These are phyloP conservation scores for Menura novaehollandiae DNA, from an alignment of 2,113 vertebrate species.

Conservation along the genomic window DNA sequence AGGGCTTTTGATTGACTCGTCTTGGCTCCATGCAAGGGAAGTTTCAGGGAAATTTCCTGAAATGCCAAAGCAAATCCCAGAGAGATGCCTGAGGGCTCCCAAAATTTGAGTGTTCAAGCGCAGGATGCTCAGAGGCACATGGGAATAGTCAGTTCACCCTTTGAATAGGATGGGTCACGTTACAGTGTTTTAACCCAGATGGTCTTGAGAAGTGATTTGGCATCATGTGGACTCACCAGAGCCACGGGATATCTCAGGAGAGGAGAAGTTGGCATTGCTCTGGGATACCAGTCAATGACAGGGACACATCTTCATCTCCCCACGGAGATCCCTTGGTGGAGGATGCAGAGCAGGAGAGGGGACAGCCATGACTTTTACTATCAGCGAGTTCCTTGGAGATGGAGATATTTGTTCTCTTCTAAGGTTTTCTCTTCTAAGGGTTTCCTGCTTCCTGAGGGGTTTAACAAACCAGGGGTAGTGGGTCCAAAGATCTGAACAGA, in stretches of 20 bases:
- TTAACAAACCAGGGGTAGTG: neutral
- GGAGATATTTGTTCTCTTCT: neutral
- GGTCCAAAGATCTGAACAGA: neutral
- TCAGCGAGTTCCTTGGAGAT: neutral
- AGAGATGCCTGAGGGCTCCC: neutral
- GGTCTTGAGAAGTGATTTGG: neutral
- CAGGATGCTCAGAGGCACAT: neutral
- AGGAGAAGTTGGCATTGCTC: neutral
- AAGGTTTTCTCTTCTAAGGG: neutral
- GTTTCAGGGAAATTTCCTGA: neutral
- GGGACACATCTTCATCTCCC: neutral
- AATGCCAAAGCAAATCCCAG: neutral
- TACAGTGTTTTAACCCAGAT: neutral
- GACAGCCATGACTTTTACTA: neutral
- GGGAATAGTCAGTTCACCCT: neutral
- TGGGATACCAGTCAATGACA: neutral
- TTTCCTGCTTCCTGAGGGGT: neutral
- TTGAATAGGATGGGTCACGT: neutral
- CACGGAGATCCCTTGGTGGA: accelerated
- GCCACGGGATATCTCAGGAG: neutral
- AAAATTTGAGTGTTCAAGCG: neutral
- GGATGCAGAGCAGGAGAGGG: neutral
- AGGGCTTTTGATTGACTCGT: neutral
- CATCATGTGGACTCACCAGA: neutral
- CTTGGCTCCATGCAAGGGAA: neutral